Evolutionary conservation across 2,113 vertebrate genomes (phyloP), one percentile per base, ranked within the genome.

Genomic region (Puntigrus tetrazona): DNA sequence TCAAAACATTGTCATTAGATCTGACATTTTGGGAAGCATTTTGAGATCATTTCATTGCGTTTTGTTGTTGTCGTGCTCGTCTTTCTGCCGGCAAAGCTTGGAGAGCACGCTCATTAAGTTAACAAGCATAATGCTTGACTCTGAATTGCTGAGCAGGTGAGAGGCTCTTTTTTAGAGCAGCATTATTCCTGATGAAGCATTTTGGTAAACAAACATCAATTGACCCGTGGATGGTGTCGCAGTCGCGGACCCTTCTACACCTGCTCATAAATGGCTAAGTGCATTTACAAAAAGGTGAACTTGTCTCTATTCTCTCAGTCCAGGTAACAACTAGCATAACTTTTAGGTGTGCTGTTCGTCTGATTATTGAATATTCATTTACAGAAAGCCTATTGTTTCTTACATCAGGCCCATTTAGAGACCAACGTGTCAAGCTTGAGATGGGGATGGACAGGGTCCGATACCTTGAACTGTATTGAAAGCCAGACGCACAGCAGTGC

Each of bases 401-500:
- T n/a, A 55, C 20, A 27, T n/a, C 31, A 41, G 34, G 1, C 72
- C 25, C 20, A 3, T 78, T 70, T 50, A 72, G n/a, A 52, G 29
- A n/a, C 18, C 1, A 83, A 50, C 20, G 34, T 0, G 27, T 70
- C 69, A 25, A 65, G 77, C 45, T 79, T 81, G 74, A 36, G 38
- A 73, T 61, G 79, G 82, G 34, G 41, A 80, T 84, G 86, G 89
- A 88, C 89, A 84, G 74, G 41, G 65, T 86, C 74, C 50, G 29
- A 80, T 22, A 75, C 77, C n/a, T 4, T 75, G 80, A 89, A 87
- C 84, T 80, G 77, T 82, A 85, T 82, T 81, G 81, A 87, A 86
- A 75, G 78, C 81, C 57, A 86, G 65, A 84, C 87, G 87, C 89
- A 87, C 83, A 85, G 82, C 84, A 83, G 83, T 92, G 86, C 94